Evolutionary conservation across 2,888 invertebrate genomes (phyloP), one percentile per base, ranked within the genome.

Genomic region (Acheta domesticus): DNA sequence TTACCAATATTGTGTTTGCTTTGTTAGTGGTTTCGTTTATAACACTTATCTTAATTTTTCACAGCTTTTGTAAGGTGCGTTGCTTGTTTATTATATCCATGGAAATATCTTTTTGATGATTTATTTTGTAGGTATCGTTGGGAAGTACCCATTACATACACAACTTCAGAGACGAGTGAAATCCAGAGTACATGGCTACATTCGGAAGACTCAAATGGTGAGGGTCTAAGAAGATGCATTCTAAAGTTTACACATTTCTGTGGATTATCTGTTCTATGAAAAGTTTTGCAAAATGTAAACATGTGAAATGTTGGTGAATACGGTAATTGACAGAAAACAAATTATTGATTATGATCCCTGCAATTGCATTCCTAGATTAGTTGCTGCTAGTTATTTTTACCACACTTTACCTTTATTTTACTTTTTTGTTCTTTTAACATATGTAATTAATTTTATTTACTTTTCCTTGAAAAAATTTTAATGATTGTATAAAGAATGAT

Each of bases 131-230:
- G 93, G 73, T 95, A 96, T 85, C 92, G 91, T 78, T 98, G 97
- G 97, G 93, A 92, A 81, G 91, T 97, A 80, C 96, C 96, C 0
- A 89, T 98, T 19, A 93, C 93, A 0, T 95, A 93, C 84, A 90
- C 90, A 77, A 93, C 93, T 0, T 78, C 82, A 85, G 1, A 81
- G 75, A 19, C 80, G 20, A 78, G 48, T 1, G 85, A 85, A 50
- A 85, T 87, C 2, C 85, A 87, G 76, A 82, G 83, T 8, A 79
- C 82, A 0, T 87, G 88, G 84, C 87, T 89, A 16, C 77, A 81
- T 16, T 81, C 83, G 77, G 83, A 83, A 4, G 81, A 84, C 11
- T 77, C 81, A 20, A 79, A 80, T 19, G 49, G 84, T 83, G 85
- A 86, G 77, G 79, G 73, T 14, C 78, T 78, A 74, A 20, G 12